These are phyloP conservation scores for Mnemiopsis leidyi DNA, from an alignment of 37 sponge, comb jelly and placozoan genomes.

Conservation along the genomic window DNA sequence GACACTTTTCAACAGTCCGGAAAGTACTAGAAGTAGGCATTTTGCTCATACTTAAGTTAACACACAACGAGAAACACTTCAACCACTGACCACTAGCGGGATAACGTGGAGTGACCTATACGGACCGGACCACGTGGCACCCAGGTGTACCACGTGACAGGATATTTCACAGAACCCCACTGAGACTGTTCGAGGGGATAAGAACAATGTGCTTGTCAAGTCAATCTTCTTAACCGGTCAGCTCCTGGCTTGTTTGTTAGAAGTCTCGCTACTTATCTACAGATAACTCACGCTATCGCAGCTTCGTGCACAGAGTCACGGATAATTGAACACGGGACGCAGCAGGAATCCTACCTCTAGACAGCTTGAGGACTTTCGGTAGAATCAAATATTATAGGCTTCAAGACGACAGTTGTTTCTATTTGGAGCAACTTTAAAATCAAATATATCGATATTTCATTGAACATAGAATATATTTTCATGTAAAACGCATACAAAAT, in stretches of 20 bases:
- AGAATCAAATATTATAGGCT: too few relatives aligned
- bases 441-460: neutral
- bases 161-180: slow-evolving; percentile 9
- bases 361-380: neutral
- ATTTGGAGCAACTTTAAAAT: neutral
- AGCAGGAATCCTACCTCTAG: too few relatives aligned
- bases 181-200: neutral
- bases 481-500: too few relatives aligned
- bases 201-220: neutral
- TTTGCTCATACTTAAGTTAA: neutral
- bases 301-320: too few relatives aligned
- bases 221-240: neutral
- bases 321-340: too few relatives aligned
- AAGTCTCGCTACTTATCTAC: neutral
- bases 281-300: too few relatives aligned
- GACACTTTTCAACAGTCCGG: neutral
- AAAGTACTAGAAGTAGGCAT: slow-evolving; percentile 32
- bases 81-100: neutral
- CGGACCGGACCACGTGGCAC: neutral
- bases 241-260: neutral
- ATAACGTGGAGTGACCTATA: neutral
- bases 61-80: too few relatives aligned
- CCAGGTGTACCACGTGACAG: slow-evolving; percentile 32
- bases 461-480: neutral
- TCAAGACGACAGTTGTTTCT: neutral